Evolutionary conservation across 2,113 vertebrate species (phyloP).

Genomic region (Chlorodrepanis virens): DNA sequence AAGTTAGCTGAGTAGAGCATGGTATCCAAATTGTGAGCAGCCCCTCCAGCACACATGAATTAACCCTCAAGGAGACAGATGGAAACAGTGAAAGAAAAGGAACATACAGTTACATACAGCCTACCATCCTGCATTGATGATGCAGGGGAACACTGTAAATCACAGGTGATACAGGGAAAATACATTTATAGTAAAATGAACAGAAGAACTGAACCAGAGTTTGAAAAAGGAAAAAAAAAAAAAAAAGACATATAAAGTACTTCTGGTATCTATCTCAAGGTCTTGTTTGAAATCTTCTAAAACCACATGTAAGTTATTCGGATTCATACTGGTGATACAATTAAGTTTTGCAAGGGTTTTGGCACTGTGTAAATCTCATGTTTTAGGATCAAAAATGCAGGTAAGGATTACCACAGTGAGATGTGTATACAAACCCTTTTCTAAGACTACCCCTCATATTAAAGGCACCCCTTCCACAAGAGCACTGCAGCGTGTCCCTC

Average conservation of each 20-base stretch:
- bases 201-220: background rate
- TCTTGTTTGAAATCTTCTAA: background rate
- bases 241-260: background rate
- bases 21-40: background rate
- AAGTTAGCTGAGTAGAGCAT: background rate
- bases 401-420: background rate
- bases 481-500: background rate
- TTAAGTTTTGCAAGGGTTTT: background rate
- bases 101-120: background rate
- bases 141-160: background rate
- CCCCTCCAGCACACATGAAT: background rate
- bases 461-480: background rate
- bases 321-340: background rate
- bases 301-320: background rate
- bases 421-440: background rate
- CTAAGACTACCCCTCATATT: background rate
- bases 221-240: background rate
- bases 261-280: background rate
- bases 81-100: background rate
- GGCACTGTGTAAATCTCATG: background rate
- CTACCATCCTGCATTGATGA: background rate
- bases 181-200: background rate
- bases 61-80: background rate
- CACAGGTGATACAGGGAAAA: background rate
- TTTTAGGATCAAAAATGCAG: background rate